These are phyloP conservation scores for Himalopsyche tibetana DNA, from an alignment of 2,888 invertebrate genomes.

Conservation along the genomic window DNA sequence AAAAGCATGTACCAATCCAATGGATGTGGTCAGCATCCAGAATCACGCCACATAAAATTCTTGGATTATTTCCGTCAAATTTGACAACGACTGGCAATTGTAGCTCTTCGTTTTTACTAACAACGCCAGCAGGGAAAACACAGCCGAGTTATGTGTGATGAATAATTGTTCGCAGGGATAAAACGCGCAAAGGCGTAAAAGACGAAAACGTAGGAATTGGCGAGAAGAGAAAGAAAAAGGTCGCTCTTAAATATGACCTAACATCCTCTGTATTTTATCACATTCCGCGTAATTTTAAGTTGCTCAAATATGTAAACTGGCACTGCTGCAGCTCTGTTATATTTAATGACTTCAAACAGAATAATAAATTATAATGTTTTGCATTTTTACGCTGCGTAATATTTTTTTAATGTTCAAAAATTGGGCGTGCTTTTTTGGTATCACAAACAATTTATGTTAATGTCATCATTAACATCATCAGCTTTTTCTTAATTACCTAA, in stretches of 20 bases:
- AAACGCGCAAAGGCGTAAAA: constrained; percentile 21
- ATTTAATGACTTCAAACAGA: background rate
- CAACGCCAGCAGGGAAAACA: background rate
- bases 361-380: constrained; percentile 4
- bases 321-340: background rate
- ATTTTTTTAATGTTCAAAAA: background rate
- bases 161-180: constrained; percentile 1
- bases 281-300: background rate
- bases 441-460: background rate
- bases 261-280: background rate
- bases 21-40: too few species aligned
- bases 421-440: background rate
- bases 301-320: constrained; percentile 20
- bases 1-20: too few species aligned
- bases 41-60: too few species aligned
- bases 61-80: background rate
- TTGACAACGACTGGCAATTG: constrained; percentile 2
- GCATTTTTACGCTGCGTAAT: constrained; percentile 15
- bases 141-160: constrained; percentile 24
- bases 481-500: background rate
- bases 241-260: constrained; percentile 31
- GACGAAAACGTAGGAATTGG: constrained; percentile 16
- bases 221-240: constrained; percentile 4
- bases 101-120: background rate
- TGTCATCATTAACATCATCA: background rate